Evolutionary conservation across 2,888 invertebrate species (phyloP).

Genomic region (Petrolisthes manimaculis): DNA sequence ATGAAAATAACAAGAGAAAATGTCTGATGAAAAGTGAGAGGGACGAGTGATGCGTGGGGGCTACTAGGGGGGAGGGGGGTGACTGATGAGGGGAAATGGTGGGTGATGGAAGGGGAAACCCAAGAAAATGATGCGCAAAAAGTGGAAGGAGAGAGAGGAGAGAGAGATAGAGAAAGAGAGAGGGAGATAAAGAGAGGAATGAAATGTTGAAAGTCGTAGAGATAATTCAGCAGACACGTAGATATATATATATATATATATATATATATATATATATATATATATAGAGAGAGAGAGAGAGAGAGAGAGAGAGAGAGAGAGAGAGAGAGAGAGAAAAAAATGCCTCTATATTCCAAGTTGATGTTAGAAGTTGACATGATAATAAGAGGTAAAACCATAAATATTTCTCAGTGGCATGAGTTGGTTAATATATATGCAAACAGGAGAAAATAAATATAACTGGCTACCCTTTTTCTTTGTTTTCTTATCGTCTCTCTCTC

Average conservation of each 20-base stretch:
- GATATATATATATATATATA: too few species aligned
- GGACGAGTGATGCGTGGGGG: neutral
- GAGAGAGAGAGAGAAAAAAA: slow-evolving; percentile 6
- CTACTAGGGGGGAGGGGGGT: neutral
- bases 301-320: neutral
- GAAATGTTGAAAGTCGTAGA: too few species aligned
- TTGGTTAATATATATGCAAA: too few species aligned
- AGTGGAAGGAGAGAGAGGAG: neutral
- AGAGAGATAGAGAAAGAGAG: neutral
- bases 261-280: too few species aligned
- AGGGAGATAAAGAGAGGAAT: too few species aligned
- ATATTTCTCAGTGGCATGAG: too few species aligned
- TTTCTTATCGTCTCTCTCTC: neutral
- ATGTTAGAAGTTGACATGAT: neutral
- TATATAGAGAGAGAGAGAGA: too few species aligned
- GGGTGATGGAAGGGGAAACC: neutral
- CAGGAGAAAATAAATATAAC: too few species aligned
- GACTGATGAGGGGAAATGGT: neutral
- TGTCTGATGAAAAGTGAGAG: neutral
- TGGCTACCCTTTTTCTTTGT: neutral
- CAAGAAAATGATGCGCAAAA: neutral
- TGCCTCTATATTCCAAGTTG: neutral
- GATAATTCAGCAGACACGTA: too few species aligned
- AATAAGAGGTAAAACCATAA: neutral
- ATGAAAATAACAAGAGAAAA: neutral